Conservation (phyloP, 2,113 vertebrate genomes). For the Murina feae region DNA sequence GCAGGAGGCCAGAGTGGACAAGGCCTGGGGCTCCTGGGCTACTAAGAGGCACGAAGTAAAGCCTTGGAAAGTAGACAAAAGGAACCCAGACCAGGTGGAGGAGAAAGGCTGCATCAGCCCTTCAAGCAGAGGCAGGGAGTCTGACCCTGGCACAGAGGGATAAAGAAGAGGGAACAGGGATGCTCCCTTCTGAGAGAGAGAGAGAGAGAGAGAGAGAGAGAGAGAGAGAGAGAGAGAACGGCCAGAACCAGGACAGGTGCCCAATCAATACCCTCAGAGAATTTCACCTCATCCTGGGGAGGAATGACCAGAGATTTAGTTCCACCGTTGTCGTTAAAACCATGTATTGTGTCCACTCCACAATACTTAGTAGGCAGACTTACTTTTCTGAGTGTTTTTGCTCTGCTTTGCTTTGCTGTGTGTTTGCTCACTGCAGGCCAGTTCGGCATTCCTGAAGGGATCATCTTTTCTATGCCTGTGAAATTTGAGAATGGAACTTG, state of each 20-base stretch:
- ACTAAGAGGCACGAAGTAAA: background rate
- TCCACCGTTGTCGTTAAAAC: background rate
- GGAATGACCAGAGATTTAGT: background rate
- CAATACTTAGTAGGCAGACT: background rate
- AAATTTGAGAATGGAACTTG: constrained; percentile 85
- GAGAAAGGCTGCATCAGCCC: background rate
- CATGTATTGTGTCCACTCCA: background rate
- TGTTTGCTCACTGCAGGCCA: constrained; percentile 78
- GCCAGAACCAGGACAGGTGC: background rate
- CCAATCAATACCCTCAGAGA: background rate
- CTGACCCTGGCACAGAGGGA: background rate
- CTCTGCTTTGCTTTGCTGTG: background rate
- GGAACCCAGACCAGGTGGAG: background rate
- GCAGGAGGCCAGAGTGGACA: background rate
- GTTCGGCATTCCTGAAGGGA: constrained; percentile 84
- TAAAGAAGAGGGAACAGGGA: background rate
- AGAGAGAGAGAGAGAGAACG: background rate
- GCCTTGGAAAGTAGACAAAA: background rate
- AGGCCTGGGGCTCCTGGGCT: background rate
- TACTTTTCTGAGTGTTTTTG: background rate
- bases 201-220: background rate
- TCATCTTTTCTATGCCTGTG: constrained; percentile 90
- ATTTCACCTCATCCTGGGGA: background rate
- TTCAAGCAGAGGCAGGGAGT: background rate
- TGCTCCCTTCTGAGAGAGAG: background rate